Evolutionary conservation across 2,888 invertebrate genomes (phyloP).

Genomic region (Amaurobius ferox): DNA sequence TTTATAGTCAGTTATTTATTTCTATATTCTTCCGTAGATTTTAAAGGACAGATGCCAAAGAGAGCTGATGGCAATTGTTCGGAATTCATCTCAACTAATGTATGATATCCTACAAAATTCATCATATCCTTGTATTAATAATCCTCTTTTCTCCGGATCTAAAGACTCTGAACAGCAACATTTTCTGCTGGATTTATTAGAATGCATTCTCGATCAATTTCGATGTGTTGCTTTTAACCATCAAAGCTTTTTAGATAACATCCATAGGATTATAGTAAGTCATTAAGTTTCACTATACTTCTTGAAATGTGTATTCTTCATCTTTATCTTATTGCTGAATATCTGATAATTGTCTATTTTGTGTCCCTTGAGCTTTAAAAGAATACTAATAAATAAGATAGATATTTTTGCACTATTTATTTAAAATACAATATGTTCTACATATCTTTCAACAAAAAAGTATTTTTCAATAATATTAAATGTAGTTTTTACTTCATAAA

Average conservation of each 20-base stretch:
- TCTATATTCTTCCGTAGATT: constrained; percentile 80
- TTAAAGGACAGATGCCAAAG: constrained; percentile 89
- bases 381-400: no score
- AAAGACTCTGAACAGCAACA: constrained; percentile 75
- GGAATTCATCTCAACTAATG: constrained; percentile 82
- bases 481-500: no score
- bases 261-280: constrained; percentile 75
- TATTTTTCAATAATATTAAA: no score
- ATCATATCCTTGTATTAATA: constrained; percentile 12
- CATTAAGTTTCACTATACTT: no score
- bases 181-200: constrained; percentile 81
- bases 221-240: constrained; percentile 88
- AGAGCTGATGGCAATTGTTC: constrained; percentile 87
- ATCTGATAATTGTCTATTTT: no score
- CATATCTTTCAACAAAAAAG: no score
- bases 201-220: constrained; percentile 89
- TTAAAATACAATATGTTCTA: no score
- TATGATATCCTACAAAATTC: constrained; percentile 47
- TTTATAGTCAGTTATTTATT: not conserved
- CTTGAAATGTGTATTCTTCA: no score
- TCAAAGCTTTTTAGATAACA: constrained; percentile 81
- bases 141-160: constrained; percentile 5
- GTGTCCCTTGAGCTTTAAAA: no score
- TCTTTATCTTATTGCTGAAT: no score
- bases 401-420: no score